phyloP scores from a whole-genome alignment of 2,888 invertebrate species.

The Latrodectus elegans region DNA sequence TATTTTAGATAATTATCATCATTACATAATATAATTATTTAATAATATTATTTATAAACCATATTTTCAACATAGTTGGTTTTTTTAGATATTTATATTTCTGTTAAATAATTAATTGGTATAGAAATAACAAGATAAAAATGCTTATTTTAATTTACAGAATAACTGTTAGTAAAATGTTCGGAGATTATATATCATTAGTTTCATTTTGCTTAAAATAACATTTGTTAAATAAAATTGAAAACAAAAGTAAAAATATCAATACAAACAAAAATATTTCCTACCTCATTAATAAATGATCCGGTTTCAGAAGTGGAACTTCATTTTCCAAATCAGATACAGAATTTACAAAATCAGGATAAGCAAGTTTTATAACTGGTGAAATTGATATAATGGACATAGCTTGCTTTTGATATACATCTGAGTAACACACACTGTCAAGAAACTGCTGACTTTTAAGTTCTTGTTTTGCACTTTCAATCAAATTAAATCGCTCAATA shows the following conservation, averaged over 20 bases:
- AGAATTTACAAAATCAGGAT: conserved; percentile 79
- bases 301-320: conserved; percentile 30
- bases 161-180: too few relatives aligned
- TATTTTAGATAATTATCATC: too few relatives aligned
- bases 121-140: background rate
- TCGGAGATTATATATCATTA: too few relatives aligned
- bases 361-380: conserved; percentile 84
- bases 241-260: too few relatives aligned
- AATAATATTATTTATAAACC: too few relatives aligned
- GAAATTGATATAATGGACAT: conserved; percentile 78
- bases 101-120: background rate
- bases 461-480: conserved; percentile 63
- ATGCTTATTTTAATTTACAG: background rate
- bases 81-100: too few relatives aligned
- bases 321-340: conserved; percentile 12
- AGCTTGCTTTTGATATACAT: conserved; percentile 74
- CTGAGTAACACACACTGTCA: conserved; percentile 71
- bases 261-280: background rate
- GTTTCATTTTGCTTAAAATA: too few relatives aligned
- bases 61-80: too few relatives aligned
- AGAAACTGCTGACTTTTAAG: conserved; percentile 56
- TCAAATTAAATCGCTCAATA: conserved; percentile 23
- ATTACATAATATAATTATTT: too few relatives aligned
- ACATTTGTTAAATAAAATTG: too few relatives aligned
- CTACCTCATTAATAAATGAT: conserved; percentile 46